Conservation (phyloP, 2,797 vertebrate species). For the Takifugu rubripes region DNA sequence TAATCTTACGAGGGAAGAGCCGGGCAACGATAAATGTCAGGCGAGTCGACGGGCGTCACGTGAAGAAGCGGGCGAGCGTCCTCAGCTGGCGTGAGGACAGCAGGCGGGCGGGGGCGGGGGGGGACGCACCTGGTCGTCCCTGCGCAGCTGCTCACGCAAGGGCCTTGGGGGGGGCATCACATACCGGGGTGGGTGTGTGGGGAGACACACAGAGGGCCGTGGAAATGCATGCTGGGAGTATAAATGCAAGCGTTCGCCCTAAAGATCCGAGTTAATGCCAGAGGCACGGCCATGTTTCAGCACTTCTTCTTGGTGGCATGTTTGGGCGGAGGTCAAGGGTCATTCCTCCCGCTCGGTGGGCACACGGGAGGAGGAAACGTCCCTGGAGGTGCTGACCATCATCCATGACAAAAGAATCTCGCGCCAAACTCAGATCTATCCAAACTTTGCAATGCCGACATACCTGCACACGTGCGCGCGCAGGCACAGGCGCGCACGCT, state of each 20-base stretch:
- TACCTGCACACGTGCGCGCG: no score
- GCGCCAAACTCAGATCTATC: no score
- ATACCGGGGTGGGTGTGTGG: conserved; percentile 26
- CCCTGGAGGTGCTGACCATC: no score
- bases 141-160: conserved; percentile 52
- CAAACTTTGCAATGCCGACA: no score
- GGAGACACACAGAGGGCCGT: conserved; percentile 34
- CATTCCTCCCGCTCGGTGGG: no score
- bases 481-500: background rate
- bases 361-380: no score
- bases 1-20: conserved; percentile 5
- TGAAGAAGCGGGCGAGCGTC: conserved; percentile 18
- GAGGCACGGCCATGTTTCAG: no score
- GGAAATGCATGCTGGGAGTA: background rate
- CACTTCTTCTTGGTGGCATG: no score
- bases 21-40: conserved; percentile 20
- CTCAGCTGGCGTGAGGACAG: conserved; percentile 45
- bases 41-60: conserved; percentile 34
- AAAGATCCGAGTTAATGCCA: no score
- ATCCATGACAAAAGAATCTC: no score
- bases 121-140: conserved; percentile 56
- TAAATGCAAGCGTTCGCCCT: no score
- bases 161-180: conserved; percentile 34
- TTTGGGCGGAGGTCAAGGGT: no score
- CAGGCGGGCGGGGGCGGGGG: conserved; percentile 12